Base-by-base conservation (phyloP, 1,140 invertebrate species). In the Microvelia longipes region DNA sequence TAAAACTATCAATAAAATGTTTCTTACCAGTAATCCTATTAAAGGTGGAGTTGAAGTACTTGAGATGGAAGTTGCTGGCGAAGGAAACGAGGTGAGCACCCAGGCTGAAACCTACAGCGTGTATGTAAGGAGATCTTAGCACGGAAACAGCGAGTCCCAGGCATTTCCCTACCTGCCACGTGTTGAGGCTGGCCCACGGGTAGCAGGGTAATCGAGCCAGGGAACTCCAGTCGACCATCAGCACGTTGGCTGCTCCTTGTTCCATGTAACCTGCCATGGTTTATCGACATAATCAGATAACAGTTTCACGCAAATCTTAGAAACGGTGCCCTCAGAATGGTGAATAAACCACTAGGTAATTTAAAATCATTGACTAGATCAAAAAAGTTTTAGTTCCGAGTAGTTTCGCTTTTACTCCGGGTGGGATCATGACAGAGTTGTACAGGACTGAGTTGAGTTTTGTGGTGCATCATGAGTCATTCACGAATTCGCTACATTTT, bases 21-120 rank as follows among this genome's bases (percentile, higher is more conserved):
- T 19, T 50, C 35, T 70, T 68, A 75, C 85, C 85, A 0, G 87
- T 89, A 65, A 89, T 86, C 29, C 87, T 80, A 0, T 82, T 75
- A 1, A 88, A 67, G 73, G 78, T 80, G 50, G 66, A 71, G 11
- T 71, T 71, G 27, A 66, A 67, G 71, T 82, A 83, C 0, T 82
- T 82, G 1, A 72, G 75, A 1, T 88, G 74, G 50, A 76, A 75
- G 68, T 82, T 81, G 1, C 86, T 83, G 2, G 85, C 73, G 73
- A 81, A 86, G 65, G 83, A 85, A 0, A 85, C 81, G 2, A 87
- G 79, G 66, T 87, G 85, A 1, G 85, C 84, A 2, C 88, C 88
- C n/a, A 90, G 75, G 64, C 87, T 88, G 77, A 88, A 89, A 0
- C 88, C 88, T 60, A 89, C 84, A 1, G 87, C 74, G 73, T 90